Base-by-base conservation (phyloP, 2,113 vertebrate species). In the Nothobranchius furzeri region DNA sequence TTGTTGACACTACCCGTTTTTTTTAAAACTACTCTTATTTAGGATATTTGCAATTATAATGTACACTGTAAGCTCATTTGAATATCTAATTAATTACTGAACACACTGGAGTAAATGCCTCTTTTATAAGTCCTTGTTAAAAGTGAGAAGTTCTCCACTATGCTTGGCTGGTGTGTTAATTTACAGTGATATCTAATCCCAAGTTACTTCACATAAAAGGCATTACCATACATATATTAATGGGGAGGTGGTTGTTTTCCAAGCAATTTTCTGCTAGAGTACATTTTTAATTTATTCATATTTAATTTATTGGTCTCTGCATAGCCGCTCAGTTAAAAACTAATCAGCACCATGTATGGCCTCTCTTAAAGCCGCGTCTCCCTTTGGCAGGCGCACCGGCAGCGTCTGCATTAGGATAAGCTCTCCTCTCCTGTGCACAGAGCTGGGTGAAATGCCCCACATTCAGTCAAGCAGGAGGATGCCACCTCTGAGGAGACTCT, bases 11-110 rank as follows among this genome's bases (percentile, higher is more conserved):
- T 83, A 88, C 84, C 90, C 89, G 36, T 66, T 87, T 91, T 91
- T 91, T 91, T 20, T 20, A 20, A 90, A 92, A 89, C 85, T 88
- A 84, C 84, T 93, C 91, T 92, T 92, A 90, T 91, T 93, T 92
- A 80, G 85, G 78, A 77, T 92, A 91, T 94, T 91, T 91, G 91
- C 92, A 94, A 88, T 90, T 92, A 89, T 90, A 91, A 92, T 68
- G 87, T 91, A 89, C 86, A 77, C 63, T 73, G 70, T 85, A 85
- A 90, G 86, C 94, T 94, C 91, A 94, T 94, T 94, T 95, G 89
- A 95, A 94, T 94, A 94, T 91, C 90, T 92, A 92, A 95, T 95
- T 94, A 94, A 95, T 96, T 94, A 94, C 92, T 51, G 83, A 94
- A 94, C 94, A 94, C 93, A 94, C 91, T 91, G 92, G 92, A 95